Evolutionary conservation across 1,140 invertebrate genomes (phyloP), one percentile per base, ranked within the genome.

Genomic region (Drosophila orosa): DNA sequence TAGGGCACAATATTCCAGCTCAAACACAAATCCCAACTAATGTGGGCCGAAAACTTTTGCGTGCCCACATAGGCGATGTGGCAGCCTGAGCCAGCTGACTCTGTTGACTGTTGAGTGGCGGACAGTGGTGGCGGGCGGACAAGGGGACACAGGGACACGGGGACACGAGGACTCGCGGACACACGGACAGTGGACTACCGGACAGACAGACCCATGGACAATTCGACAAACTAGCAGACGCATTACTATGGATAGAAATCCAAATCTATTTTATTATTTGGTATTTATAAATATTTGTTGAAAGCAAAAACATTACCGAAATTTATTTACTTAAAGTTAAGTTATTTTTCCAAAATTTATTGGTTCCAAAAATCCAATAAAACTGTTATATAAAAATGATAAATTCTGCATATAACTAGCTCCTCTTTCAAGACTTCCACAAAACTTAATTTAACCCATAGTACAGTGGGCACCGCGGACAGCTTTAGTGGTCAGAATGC

Each of bases 21-120:
- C 78, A 86, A 86, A 86, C 82, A 86, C 82, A 87, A 87, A 87
- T 87, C 66, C 83, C 83, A 86, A 86, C 83, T 86, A 86, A 86
- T 86, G 83, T 86, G 83, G 84, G 84, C 84, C 83, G 58, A 89
- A 86, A 86, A 86, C 61, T 86, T 86, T 86, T 87, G 82, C 83
- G 65, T 76, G 83, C 56, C 54, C 72, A 58, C 56, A 78, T 80
- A 37, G 65, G 54, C 71, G 42, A 39, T 57, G 60, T 56, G 59
- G 59, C 59, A 55, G 50, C 60, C 50, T 17, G n/a, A 57, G 63
- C 69, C 83, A 87, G 83, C 83, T 86, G 83, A 86, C 79, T 86
- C 63, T 86, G 84, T 86, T 86, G 83, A 86, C 83, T 86, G 83
- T 80, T 86, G 83, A 86, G 81, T 86, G 77, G 81, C 79, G 52